These are phyloP conservation scores for Crocodylus rhombifer DNA, from an alignment of 2,797 vertebrate genomes.

Conservation along the genomic window DNA sequence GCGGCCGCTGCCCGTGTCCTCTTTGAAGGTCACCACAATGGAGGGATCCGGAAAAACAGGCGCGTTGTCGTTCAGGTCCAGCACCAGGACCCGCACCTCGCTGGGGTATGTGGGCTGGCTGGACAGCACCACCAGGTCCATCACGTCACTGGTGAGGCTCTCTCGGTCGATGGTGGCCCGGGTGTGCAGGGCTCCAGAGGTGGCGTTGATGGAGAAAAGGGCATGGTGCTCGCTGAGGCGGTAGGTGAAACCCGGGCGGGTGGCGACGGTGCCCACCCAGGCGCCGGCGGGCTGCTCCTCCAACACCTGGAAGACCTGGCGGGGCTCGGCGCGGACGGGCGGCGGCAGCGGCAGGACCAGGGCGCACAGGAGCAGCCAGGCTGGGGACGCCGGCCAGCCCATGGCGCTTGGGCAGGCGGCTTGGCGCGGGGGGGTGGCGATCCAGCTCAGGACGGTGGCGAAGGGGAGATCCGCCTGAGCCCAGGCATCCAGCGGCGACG, in stretches of 20 bases:
- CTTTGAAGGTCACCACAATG: conserved; percentile 95
- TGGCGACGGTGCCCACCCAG: conserved; percentile 95
- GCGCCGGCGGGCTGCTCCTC: conserved; percentile 95
- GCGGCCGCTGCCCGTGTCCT: conserved; percentile 95
- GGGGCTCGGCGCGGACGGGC: conserved; percentile 85
- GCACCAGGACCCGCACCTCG: conserved; percentile 93
- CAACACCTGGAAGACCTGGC: conserved; percentile 94
- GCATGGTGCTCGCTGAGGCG: conserved; percentile 95
- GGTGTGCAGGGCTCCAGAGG: conserved; percentile 91
- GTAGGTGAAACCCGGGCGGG: conserved; percentile 94
- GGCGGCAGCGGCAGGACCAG: conserved; percentile 81
- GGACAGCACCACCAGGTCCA: conserved; percentile 97
- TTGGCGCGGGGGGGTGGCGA: not conserved
- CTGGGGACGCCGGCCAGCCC: conserved; percentile 30
- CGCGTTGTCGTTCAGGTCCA: conserved; percentile 97
- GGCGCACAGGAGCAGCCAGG: conserved; percentile 67
- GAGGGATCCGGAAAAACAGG: conserved; percentile 96
- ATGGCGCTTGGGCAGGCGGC: not conserved
- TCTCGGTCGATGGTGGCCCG: conserved; percentile 94
- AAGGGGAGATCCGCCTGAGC: not conserved
- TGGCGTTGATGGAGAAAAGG: conserved; percentile 93
- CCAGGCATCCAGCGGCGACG: not conserved
- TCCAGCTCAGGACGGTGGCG: not conserved
- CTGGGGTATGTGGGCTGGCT: conserved; percentile 98
- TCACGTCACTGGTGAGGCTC: conserved; percentile 89